Evolutionary conservation across 64 coral and sea anemone genomes (phyloP), one percentile per base, ranked within the genome.

Genomic region (Montipora efflorescens): DNA sequence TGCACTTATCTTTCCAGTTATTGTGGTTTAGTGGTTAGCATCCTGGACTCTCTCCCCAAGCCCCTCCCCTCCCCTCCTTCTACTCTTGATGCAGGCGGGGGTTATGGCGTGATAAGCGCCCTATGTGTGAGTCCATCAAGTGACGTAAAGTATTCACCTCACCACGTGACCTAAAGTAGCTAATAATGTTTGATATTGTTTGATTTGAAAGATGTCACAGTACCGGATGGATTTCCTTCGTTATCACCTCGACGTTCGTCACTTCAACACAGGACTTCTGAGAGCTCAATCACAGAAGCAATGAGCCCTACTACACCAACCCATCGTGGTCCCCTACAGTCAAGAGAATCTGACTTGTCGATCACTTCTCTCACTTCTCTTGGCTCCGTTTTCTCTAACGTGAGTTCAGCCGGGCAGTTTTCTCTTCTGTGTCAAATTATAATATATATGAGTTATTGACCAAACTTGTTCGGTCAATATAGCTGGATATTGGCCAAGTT

Each of bases 381-480:
- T 21, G 66, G 8, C 1, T 86, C 82, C 1, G 9, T 28, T 47
- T 86, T 86, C 68, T 86, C 82, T 51, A 19, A 13, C 20, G 82
- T 86, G 66, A 86, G 82, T 86, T 86, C 7, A 36, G 36, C 36
- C 36, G 44, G 14, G 62, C 49, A 11, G 14, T 67, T 59, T 82
- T 43, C 8, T 21, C 8, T 64, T 64, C 11, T 64, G 14, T 64
- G 9, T 15, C 61, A 36, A 36, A 36, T 36, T 36, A 36, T 36
- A 36, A 36, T 36, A 36, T 36, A 36, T 36, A 36, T 36, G 36
- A 36, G 36, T 36, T 36, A 36, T 36, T 36, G 36, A 36, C 36
- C 36, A 36, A 36, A 36, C 36, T 36, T 36, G 36, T 36, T 36
- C 36, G 36, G 36, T 36, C 36, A 36, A 36, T 36, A 36, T 36